Conservation (phyloP, 2,797 vertebrate genomes). For the Girardinus metallicus region DNA sequence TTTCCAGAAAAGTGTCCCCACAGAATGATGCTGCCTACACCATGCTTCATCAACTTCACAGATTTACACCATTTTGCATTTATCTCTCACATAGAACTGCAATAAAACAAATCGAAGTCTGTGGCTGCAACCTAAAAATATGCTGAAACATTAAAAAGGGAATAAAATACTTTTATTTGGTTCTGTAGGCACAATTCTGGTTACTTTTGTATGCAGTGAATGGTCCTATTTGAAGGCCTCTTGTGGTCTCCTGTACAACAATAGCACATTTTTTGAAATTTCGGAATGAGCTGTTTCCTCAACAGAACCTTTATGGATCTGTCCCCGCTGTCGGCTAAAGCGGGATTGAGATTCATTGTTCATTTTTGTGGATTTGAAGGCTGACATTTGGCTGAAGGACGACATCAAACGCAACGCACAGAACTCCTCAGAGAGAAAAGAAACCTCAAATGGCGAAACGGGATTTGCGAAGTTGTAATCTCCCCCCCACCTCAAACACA, state of each 20-base stretch:
- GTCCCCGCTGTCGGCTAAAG: constrained; percentile 8
- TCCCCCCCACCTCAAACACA: constrained; percentile 7
- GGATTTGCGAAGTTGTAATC: constrained; percentile 45
- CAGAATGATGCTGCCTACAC: neutral
- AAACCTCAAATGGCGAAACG: constrained; percentile 51
- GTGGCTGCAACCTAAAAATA: neutral
- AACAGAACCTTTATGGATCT: constrained; percentile 37
- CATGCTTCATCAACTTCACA: neutral
- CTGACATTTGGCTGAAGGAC: constrained; percentile 61
- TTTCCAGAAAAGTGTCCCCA: neutral
- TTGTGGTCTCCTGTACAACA: neutral
- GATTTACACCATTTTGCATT: neutral
- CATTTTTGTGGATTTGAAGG: constrained; percentile 37
- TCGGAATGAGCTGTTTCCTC: constrained; percentile 12
- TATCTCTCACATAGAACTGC: neutral
- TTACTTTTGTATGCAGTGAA: neutral
- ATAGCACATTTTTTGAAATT: neutral
- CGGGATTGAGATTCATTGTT: constrained; percentile 34
- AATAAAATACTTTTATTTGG: neutral
- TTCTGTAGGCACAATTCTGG: neutral
- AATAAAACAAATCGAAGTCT: neutral
- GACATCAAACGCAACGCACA: constrained; percentile 27
- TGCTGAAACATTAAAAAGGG: neutral
- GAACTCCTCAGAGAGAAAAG: constrained; percentile 45
- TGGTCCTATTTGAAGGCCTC: neutral